A percentile compares a stretch with the other conserved stretches of the same genome.
These are phyloP conservation scores for Dione juno DNA, from an alignment of 2,888 invertebrate species.

Conservation along the genomic window DNA sequence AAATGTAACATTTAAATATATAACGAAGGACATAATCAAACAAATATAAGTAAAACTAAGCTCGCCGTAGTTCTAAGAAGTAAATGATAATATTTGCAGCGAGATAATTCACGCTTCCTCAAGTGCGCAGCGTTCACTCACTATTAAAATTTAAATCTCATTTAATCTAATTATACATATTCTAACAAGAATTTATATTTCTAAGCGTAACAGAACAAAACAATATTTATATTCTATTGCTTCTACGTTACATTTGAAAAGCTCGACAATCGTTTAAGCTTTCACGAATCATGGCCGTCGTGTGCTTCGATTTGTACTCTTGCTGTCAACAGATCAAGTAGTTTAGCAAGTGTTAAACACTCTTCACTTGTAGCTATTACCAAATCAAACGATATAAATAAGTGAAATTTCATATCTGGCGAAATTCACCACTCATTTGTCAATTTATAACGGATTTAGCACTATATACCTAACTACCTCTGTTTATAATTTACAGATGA, in stretches of 20 bases:
- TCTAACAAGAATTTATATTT: slow-evolving; percentile 16
- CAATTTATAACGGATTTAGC: slow-evolving; percentile 38
- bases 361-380: not conserved
- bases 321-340: slow-evolving; percentile 69
- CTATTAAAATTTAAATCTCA: slow-evolving; percentile 37
- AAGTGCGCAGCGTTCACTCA: slow-evolving; percentile 36
- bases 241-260: slow-evolving; percentile 39
- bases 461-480: slow-evolving; percentile 30
- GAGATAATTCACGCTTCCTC: slow-evolving; percentile 32
- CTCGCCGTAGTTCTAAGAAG: slow-evolving; percentile 26
- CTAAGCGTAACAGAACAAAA: slow-evolving; percentile 2
- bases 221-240: slow-evolving; percentile 33
- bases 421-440: slow-evolving; percentile 27
- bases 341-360: slow-evolving; percentile 54
- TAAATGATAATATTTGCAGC: slow-evolving; percentile 38
- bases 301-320: slow-evolving; percentile 60
- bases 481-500: slow-evolving; percentile 56
- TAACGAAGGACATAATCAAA: not conserved
- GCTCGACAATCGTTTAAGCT: slow-evolving; percentile 73
- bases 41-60: slow-evolving; percentile 22
- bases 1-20: not conserved
- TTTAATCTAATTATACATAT: slow-evolving; percentile 35
- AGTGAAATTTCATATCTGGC: slow-evolving; percentile 4
- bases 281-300: slow-evolving; percentile 67
- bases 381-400: not conserved